Evolutionary conservation across 30 jellyfish, hydroid and myxozoan genomes (phyloP).

Genomic region (Cassiopea xamachana): DNA sequence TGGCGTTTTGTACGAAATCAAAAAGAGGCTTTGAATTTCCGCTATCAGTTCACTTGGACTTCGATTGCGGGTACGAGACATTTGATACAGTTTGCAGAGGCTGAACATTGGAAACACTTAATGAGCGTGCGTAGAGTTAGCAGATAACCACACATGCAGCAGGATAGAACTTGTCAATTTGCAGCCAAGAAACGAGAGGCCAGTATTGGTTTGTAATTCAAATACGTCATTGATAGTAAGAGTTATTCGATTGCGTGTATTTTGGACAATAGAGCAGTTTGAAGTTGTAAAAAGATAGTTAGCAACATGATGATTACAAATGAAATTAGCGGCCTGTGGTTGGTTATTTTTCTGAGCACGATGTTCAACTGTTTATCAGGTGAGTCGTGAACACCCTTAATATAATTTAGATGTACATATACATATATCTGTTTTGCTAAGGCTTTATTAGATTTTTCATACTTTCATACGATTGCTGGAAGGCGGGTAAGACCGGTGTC

Average conservation of each 20-base stretch:
- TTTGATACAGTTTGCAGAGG: slow-evolving; percentile 63
- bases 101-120: slow-evolving; percentile 27
- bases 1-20: slow-evolving; percentile 46
- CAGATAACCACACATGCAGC: neutral
- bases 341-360: slow-evolving; percentile 51
- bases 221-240: slow-evolving; percentile 1
- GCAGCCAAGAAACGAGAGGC: neutral
- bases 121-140: slow-evolving; percentile 31
- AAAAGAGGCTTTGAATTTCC: slow-evolving; percentile 68
- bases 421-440: neutral
- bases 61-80: slow-evolving; percentile 66
- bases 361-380: slow-evolving; percentile 44
- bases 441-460: neutral
- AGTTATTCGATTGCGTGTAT: slow-evolving; percentile 66
- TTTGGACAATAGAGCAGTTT: slow-evolving; percentile 41
- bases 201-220: neutral
- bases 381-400: neutral
- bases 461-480: neutral
- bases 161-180: neutral
- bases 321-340: slow-evolving; percentile 77
- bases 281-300: slow-evolving; percentile 23
- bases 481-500: neutral
- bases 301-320: slow-evolving; percentile 67
- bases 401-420: neutral
- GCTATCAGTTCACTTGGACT: slow-evolving; percentile 48